Conservation (phyloP, 1,140 invertebrate species). For the Delia radicum region DNA sequence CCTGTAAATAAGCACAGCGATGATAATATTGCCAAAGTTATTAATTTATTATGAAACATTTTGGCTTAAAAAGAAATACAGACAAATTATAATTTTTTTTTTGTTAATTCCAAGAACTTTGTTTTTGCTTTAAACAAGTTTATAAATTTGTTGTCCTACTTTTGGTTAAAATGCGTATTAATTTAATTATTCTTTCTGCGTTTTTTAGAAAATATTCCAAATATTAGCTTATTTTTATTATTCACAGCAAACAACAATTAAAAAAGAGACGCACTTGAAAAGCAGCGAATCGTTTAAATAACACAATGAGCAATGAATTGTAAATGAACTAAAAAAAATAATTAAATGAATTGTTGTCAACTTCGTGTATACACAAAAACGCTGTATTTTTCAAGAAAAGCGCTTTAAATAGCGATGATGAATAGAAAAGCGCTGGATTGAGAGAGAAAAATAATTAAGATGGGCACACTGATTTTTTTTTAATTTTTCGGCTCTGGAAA, state of each 20-base stretch:
- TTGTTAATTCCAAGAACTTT: background rate
- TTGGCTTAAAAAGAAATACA: background rate
- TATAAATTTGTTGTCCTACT: background rate
- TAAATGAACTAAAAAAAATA: no score
- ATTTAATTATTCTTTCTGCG: background rate
- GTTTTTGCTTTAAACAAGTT: background rate
- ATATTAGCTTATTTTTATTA: background rate
- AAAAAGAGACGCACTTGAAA: background rate
- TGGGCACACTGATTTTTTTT: no score
- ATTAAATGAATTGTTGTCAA: no score
- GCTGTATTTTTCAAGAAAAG: no score
- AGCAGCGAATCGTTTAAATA: slow-evolving; percentile 3
- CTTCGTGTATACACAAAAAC: no score
- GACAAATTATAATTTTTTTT: background rate
- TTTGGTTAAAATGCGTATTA: background rate
- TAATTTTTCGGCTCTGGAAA: no score
- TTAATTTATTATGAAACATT: slow-evolving; percentile 16
- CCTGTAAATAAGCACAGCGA: slow-evolving; percentile 6
- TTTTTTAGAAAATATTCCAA: background rate
- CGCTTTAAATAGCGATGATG: no score
- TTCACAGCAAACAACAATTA: background rate
- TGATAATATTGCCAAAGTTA: background rate
- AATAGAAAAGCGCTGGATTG: no score
- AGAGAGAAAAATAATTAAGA: no score
- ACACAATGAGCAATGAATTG: background rate